Base-by-base conservation (phyloP, 2,797 vertebrate genomes). In the Fratercula arctica region DNA sequence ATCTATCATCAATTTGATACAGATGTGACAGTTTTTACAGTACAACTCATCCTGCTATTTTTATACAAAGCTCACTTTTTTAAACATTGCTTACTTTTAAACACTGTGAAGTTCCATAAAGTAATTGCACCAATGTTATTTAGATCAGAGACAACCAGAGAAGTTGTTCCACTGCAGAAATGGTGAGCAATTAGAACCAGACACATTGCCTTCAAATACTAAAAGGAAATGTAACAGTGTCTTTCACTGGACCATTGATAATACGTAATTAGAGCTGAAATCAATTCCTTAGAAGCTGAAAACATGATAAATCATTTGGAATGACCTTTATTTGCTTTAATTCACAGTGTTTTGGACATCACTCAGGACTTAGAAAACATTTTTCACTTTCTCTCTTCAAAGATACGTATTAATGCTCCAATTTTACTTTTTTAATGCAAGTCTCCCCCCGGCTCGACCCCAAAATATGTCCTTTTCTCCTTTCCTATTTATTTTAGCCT, bases 401-500 rank as follows among this genome's bases (percentile, higher is more conserved):
- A 89, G 29, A 31, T 15, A 57, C n/a, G n/a, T 67, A 37, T 68
- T 95, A 88, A 60, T 72, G 9, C 19, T 45, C 24, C 21, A 59
- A 4, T 85, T 89, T 75, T 75, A n/a, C 23, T 61, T 78, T 64
- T 85, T 37, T 37, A 64, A 54, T 60, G 41, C 7, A 63, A 19
- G 8, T 74, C 1, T 41, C 18, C 11, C 12, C 25, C 13, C 9
- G 4, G 3, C 9, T 4, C 4, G 11, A 57, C 3, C 11, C 11
- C 18, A 68, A 64, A 94, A 75, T 37, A 11, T 39, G 37, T 41
- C 51, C 54, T 91, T 95, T 94, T 85, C 66, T 90, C 35, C 56
- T 57, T 48, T 80, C 21, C 9, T 93, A 17, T 93, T 95, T 93
- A 50, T 87, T 95, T 95, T 91, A 85, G 12, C 8, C 4, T 90